A percentile compares a stretch with the other conserved stretches of the same genome.
Evolutionary conservation across 2,113 vertebrate genomes (phyloP).

Genomic region (Pongo pygmaeus): DNA sequence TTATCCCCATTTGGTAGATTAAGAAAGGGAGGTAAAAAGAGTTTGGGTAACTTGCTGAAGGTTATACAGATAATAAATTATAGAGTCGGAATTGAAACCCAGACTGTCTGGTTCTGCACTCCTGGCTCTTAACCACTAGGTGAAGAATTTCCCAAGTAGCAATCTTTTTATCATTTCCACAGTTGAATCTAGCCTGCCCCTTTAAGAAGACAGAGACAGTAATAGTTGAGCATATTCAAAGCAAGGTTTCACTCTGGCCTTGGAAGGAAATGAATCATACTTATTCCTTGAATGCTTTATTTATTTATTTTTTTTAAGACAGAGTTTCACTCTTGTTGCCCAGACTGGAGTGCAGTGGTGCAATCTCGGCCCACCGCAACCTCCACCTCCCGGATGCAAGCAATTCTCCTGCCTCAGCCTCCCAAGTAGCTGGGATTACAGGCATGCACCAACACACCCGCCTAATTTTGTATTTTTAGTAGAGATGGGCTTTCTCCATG

Average conservation of each 20-base stretch:
- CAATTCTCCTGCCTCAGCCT: too few relatives aligned
- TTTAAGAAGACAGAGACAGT: background rate
- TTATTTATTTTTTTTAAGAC: background rate
- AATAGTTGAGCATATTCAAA: background rate
- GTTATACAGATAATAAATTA: background rate
- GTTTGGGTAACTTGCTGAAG: background rate
- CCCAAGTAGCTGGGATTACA: too few relatives aligned
- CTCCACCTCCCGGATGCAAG: too few relatives aligned
- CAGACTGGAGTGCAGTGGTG: too few relatives aligned
- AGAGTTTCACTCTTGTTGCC: too few relatives aligned
- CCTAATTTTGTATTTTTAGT: too few relatives aligned
- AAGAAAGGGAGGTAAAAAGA: background rate
- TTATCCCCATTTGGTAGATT: background rate
- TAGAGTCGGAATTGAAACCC: background rate
- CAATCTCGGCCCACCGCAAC: accelerated
- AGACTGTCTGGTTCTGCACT: background rate
- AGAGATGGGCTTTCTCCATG: too few relatives aligned
- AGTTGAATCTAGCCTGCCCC: background rate
- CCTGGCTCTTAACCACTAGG: background rate
- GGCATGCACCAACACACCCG: too few relatives aligned
- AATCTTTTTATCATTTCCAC: background rate
- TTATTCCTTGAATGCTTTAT: slow-evolving; percentile 15
- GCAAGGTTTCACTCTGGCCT: background rate
- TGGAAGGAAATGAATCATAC: slow-evolving; percentile 47
- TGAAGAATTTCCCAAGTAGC: background rate